Conservation (phyloP, 2,797 vertebrate species). For the Gymnocypris eckloni region DNA sequence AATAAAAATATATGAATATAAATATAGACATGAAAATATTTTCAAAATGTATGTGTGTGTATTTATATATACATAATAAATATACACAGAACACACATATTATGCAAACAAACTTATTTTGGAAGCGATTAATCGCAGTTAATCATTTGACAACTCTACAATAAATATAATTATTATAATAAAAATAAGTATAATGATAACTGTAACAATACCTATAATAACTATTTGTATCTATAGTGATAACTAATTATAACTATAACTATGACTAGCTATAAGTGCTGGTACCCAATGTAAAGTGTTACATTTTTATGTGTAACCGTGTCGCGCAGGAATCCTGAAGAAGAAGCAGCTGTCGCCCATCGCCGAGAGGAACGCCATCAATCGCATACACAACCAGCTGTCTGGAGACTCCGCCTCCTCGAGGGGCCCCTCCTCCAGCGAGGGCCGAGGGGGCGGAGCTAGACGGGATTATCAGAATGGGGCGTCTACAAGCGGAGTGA, state of each 20-base stretch:
- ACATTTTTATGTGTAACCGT: not conserved
- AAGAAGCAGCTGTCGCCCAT: constrained; percentile 90
- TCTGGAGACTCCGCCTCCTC: constrained; percentile 75
- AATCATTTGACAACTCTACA: too few relatives aligned
- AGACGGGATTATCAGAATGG: constrained; percentile 85
- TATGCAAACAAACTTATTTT: too few relatives aligned
- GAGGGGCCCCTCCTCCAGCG: constrained; percentile 81
- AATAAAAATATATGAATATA: too few relatives aligned
- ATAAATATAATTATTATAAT: not conserved
- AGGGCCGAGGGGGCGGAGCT: constrained; percentile 66
- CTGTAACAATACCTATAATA: not conserved
- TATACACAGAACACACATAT: too few relatives aligned
- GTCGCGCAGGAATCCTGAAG: constrained; percentile 88
- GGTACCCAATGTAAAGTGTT: not conserved
- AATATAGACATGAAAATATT: too few relatives aligned
- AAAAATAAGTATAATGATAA: not conserved
- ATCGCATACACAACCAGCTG: constrained; percentile 80
- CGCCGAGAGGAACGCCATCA: constrained; percentile 84
- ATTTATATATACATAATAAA: too few relatives aligned
- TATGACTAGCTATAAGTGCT: too few relatives aligned
- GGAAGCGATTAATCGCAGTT: too few relatives aligned
- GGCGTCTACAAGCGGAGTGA: constrained; percentile 87
- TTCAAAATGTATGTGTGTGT: too few relatives aligned
- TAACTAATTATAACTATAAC: not conserved
- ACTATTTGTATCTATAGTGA: not conserved